A percentile compares a stretch with the other conserved stretches of the same genome.
phyloP scores from a whole-genome alignment of 92 coral and sea anemone genomes.

The Actinostola sp. region DNA sequence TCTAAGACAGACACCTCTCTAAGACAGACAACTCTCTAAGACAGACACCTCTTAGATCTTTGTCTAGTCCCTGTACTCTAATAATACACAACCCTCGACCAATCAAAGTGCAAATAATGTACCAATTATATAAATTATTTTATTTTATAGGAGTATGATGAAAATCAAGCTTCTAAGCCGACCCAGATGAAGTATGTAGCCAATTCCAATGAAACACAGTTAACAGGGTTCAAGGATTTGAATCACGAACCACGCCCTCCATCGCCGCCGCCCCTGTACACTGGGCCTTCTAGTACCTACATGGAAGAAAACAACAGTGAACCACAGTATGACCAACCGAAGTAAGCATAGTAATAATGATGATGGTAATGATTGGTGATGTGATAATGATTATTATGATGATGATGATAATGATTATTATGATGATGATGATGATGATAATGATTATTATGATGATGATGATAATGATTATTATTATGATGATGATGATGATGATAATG shows the following conservation, averaged over 20 bases:
- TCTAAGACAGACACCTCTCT: no score
- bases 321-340: conserved; percentile 1
- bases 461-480: no score
- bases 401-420: no score
- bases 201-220: conserved; percentile 17
- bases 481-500: no score
- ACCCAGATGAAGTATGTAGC: conserved; percentile 13
- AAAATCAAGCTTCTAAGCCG: conserved; percentile 6
- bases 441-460: no score
- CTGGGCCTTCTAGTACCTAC: conserved; percentile 12
- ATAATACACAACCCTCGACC: no score
- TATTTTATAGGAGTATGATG: conserved; percentile 23
- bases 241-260: conserved; percentile 8
- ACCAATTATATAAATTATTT: no score
- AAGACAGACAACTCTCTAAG: no score
- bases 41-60: no score
- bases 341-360: background rate
- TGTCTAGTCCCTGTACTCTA: no score
- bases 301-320: conserved; percentile 5
- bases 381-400: background rate
- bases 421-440: no score
- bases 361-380: background rate
- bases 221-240: background rate
- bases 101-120: no score
- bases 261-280: conserved; percentile 22